phyloP scores from a whole-genome alignment of 2,888 invertebrate species.

The Diachrysia chrysitis region DNA sequence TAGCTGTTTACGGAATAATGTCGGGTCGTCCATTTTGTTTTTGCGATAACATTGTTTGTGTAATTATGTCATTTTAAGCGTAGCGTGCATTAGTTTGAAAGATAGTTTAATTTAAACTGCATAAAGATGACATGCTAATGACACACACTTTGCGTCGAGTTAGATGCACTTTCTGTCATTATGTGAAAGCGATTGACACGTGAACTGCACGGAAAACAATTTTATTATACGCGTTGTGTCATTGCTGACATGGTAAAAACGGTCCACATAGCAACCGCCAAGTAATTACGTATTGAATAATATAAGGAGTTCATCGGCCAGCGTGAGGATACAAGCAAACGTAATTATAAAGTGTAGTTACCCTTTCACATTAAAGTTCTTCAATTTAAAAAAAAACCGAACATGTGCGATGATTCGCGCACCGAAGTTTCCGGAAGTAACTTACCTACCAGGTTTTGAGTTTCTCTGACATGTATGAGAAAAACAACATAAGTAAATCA shows the following conservation, averaged over 20 bases:
- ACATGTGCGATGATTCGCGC: too few relatives aligned
- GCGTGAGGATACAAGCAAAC: conserved; percentile 11
- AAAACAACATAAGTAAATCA: too few relatives aligned
- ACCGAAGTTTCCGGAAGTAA: too few relatives aligned
- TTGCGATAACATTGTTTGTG: conserved; percentile 62
- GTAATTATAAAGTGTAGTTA: neutral
- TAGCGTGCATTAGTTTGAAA: neutral
- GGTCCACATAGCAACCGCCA: conserved; percentile 17
- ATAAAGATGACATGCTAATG: neutral
- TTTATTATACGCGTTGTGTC: conserved; percentile 5
- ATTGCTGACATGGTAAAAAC: conserved; percentile 18
- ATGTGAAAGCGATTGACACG: conserved; percentile 8
- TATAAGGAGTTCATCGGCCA: conserved; percentile 31
- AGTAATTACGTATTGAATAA: conserved; percentile 34
- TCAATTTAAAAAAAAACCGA: neutral
- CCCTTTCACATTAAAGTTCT: neutral
- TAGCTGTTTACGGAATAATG: conserved; percentile 32
- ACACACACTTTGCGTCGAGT: neutral
- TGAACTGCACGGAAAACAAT: neutral
- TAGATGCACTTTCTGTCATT: conserved; percentile 2
- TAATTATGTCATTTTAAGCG: conserved; percentile 33
- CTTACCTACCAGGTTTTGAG: too few relatives aligned
- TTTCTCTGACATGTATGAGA: too few relatives aligned
- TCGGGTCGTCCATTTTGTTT: conserved; percentile 44
- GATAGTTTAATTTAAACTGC: conserved; percentile 5